phyloP scores from a whole-genome alignment of 2,113 vertebrate genomes.

The Ammodramus savannarum region DNA sequence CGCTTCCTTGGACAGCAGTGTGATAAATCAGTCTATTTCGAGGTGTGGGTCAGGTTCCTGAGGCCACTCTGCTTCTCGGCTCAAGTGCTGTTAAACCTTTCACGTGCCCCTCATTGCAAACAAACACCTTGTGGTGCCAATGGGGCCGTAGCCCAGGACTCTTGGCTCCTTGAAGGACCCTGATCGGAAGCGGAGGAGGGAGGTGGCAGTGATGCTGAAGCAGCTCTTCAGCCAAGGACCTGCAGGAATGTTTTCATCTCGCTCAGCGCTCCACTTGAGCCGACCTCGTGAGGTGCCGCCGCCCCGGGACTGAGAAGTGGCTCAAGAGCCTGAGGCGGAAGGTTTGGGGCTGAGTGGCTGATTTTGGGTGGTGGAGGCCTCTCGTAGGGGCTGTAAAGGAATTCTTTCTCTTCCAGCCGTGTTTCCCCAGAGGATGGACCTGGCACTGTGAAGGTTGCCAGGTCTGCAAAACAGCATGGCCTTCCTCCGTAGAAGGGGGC shows the following conservation, averaged over 20 bases:
- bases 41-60: background rate
- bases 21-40: background rate
- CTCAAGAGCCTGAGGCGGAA: background rate
- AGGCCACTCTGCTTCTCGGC: background rate
- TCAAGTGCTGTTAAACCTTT: background rate
- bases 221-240: constrained; percentile 40
- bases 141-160: background rate
- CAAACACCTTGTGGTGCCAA: background rate
- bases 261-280: background rate
- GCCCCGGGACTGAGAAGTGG: background rate
- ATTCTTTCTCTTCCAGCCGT: background rate
- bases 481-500: background rate
- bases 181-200: background rate
- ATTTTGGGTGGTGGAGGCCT: background rate
- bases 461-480: background rate
- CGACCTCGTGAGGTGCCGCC: background rate
- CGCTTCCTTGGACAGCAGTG: accelerated
- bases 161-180: background rate
- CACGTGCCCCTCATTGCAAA: background rate
- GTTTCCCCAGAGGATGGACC: background rate
- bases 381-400: accelerated
- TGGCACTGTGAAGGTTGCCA: background rate
- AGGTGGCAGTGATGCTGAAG: background rate
- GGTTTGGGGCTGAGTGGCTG: background rate
- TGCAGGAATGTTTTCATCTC: constrained; percentile 35